Base-by-base conservation (phyloP, 2,113 vertebrate species). In the Martes martes region DNA sequence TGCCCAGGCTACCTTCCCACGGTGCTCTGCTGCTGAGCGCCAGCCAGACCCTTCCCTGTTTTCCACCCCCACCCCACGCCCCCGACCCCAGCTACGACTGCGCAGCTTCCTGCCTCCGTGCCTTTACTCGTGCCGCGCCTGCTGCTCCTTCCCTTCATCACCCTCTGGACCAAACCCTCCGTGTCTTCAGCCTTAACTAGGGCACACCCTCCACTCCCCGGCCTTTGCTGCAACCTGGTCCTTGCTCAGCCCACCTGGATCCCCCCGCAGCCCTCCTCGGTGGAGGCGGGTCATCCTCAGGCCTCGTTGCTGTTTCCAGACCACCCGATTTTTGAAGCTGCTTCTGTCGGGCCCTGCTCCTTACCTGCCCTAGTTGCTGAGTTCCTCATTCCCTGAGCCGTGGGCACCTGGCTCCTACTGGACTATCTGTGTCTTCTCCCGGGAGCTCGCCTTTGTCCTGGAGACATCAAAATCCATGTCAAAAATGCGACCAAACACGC, bases 41-140 rank as follows among this genome's bases (percentile, higher is more conserved):
- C 2, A 1, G n/a, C 78, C 10, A 6, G 24, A 1, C 39, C 19
- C n/a, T 23, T 39, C n/a, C 7, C 14, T 18, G 26, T 74, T 39
- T 61, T 7, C 57, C 7, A 4, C 19, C 59, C 76, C 9, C 59
- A 24, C 9, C 59, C 14, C 50, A 16, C 4, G 15, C 50, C 24
- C 57, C 57, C 1, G 21, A 24, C 14, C 13, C 26, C 28, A 6
- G 26, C 5, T 4, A 28, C 11, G 10, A 33, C 16, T 33, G 39
- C 33, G 11, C 6, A 3, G 9, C 39, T 4, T 33, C 61, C 14
- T 11, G 5, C 39, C 50, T 57, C 7, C 36, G 9, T 0, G 23
- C 15, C 59, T 45, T 81, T 57, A 13, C 31, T 31, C 63, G 3
- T 2, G 55, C 33, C 1, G 3, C 28, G 26, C 61, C 1, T 33